Conservation (phyloP, 2,888 invertebrate species). For the Cyaniris semiargus region DNA sequence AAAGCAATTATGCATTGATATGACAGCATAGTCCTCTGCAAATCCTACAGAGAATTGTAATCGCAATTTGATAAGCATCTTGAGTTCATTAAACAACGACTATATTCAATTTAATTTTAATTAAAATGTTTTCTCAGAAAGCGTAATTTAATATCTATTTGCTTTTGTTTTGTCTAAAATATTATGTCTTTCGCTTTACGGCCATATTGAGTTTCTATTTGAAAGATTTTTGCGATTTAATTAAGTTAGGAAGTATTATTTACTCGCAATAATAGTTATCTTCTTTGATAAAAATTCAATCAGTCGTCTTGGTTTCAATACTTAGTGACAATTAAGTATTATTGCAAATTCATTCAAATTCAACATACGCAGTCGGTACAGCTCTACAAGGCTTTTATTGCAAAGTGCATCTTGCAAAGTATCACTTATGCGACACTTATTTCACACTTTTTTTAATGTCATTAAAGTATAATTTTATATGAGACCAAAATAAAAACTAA, state of each 20-base stretch:
- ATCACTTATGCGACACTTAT: not conserved
- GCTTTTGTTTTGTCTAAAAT: conserved; percentile 8
- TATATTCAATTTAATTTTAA: not conserved
- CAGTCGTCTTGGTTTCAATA: not conserved
- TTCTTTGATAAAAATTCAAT: not conserved
- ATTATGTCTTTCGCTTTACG: not conserved
- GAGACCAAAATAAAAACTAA: no score
- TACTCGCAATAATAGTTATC: conserved; percentile 2
- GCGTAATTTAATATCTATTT: not conserved
- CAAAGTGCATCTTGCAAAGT: no score
- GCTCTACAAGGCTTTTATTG: no score
- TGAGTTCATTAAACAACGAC: not conserved
- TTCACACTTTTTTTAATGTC: not conserved
- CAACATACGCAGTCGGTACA: no score
- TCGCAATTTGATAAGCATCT: not conserved
- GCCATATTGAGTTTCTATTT: not conserved
- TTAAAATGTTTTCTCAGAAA: not conserved
- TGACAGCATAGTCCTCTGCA: not conserved
- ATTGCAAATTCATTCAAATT: no score
- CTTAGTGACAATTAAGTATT: no score
- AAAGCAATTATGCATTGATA: conserved; percentile 4
- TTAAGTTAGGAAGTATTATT: conserved; percentile 12
- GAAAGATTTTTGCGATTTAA: not conserved
- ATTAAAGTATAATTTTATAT: no score
- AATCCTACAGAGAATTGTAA: not conserved